Evolutionary conservation across 1,140 invertebrate species (phyloP).

Genomic region (Polyergus mexicanus): DNA sequence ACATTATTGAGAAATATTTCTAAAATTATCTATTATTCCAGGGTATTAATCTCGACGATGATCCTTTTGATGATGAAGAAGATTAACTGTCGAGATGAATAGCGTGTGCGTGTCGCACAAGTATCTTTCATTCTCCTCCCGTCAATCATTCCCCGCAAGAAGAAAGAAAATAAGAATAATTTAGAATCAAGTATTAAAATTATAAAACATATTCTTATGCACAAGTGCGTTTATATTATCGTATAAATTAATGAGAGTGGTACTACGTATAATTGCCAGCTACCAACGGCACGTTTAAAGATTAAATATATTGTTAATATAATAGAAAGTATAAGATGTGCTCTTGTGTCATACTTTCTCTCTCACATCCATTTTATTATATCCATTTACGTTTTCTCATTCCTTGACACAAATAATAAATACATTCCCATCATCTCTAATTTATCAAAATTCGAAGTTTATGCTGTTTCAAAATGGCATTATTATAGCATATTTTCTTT

Average conservation of each 20-base stretch:
- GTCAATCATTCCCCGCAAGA: constrained; percentile 75
- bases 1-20: not conserved
- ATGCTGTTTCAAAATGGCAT: not conserved
- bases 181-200: constrained; percentile 68
- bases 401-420: not conserved
- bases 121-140: constrained; percentile 63
- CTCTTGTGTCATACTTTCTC: not conserved
- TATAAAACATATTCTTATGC: constrained; percentile 56
- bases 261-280: constrained; percentile 34
- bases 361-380: constrained; percentile 21
- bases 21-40: constrained; percentile 80
- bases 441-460: constrained; percentile 4
- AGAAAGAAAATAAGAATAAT: constrained; percentile 40
- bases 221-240: constrained; percentile 70
- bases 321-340: constrained; percentile 52
- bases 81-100: constrained; percentile 76
- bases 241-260: constrained; percentile 33
- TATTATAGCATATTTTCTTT: not conserved
- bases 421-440: not conserved
- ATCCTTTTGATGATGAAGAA: constrained; percentile 87
- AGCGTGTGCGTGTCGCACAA: constrained; percentile 40
- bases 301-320: constrained; percentile 84
- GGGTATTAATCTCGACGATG: constrained; percentile 90
- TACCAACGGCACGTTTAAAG: constrained; percentile 46
- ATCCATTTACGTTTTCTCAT: not conserved